Base-by-base conservation (phyloP, 2,888 invertebrate genomes). In the Bruchidius siliquastri region DNA sequence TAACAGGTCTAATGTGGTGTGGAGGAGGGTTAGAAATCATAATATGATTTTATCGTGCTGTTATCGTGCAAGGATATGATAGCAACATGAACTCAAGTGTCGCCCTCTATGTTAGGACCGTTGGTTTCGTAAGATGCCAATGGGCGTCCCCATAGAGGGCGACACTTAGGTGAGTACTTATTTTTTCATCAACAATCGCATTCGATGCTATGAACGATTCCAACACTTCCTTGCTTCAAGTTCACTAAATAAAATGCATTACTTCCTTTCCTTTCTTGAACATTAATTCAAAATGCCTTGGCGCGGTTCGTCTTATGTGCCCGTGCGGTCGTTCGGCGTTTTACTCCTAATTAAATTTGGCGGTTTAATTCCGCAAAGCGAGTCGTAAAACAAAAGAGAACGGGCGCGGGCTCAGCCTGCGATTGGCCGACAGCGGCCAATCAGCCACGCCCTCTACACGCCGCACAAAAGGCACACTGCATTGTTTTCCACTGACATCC, bases 321-420 rank as follows among this genome's bases (percentile, higher is more conserved):
- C 49, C 49, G 49, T 49, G 49, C 49, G 49, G 49, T 49, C 74
- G 76, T 74, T 75, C 78, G 75, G 74, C 76, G 76, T 82, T 83
- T 82, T 83, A 83, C 82, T 83, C 81, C 83, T 85, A 85, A 85
- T 85, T 85, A 85, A 85, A 85, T 85, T 85, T 83, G 85, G 85
- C 83, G 83, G 83, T 84, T 84, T 83, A 84, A 85, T 84, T 84
- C 83, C 81, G 79, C 80, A 75, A 79, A 21, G 21, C 68, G 68
- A 20, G 22, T 68, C 68, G 68, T 68, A 68, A 68, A 84, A 84
- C 81, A 81, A 81, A 80, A 79, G 80, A 78, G 80, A 78, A 78
- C 76, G 77, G 70, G 69, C 68, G 71, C 73, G 79, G 82, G 82
- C 80, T 81, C 82, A 82, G 82, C 78, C 77, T 78, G 79, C 80